phyloP scores from a whole-genome alignment of 2,797 vertebrate species.

The Balearica regulorum region DNA sequence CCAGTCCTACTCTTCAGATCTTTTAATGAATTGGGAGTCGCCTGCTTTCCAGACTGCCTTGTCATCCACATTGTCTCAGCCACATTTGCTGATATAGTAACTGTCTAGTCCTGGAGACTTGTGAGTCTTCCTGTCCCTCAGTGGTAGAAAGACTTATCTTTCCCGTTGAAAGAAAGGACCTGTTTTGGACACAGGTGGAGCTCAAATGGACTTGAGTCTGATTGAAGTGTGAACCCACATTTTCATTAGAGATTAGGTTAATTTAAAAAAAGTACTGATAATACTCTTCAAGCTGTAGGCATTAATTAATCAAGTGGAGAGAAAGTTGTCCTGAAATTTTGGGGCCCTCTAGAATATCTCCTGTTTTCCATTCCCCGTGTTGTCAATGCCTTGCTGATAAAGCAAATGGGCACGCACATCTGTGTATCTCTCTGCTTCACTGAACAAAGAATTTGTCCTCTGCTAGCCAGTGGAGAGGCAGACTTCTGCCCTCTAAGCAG shows the following conservation, averaged over 20 bases:
- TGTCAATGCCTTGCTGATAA: background rate
- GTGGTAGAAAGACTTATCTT: background rate
- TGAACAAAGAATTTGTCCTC: background rate
- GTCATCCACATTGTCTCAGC: background rate
- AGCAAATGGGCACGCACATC: background rate
- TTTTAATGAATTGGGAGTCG: background rate
- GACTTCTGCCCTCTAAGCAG: background rate
- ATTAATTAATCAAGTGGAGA: background rate
- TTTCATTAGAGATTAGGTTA: background rate
- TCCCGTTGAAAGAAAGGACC: background rate
- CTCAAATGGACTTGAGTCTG: background rate
- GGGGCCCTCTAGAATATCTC: background rate
- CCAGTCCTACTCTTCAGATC: background rate
- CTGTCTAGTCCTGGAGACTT: background rate
- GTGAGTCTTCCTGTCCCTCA: accelerated
- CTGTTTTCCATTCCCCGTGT: background rate
- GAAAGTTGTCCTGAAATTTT: background rate
- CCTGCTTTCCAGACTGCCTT: background rate
- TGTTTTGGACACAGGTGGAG: background rate
- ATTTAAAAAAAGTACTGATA: background rate
- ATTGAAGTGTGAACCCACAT: background rate
- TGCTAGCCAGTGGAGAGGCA: background rate
- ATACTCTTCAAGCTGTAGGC: background rate
- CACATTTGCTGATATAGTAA: background rate
- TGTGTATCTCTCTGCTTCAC: background rate